phyloP scores from a whole-genome alignment of 2,888 invertebrate species.

The Chaetogeoica ovagalla region DNA sequence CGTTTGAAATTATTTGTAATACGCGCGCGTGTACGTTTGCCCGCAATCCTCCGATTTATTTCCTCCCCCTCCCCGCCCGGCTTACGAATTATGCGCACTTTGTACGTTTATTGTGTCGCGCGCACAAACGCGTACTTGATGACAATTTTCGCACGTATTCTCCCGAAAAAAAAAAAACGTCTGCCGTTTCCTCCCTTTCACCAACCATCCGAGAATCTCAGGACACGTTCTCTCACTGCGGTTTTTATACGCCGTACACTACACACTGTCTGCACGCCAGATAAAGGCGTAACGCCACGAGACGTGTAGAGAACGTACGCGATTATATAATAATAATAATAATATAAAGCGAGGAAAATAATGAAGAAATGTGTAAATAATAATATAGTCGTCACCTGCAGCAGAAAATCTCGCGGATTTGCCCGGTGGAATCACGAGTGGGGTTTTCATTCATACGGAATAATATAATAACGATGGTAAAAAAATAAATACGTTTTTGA shows the following conservation, averaged over 20 bases:
- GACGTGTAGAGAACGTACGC: neutral
- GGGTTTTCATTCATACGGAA: slow-evolving; percentile 34
- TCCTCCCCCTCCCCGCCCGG: neutral
- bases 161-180: neutral
- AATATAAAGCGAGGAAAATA: neutral
- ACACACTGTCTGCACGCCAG: neutral
- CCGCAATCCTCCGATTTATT: slow-evolving; percentile 17
- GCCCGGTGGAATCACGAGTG: slow-evolving; percentile 26
- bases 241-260: neutral
- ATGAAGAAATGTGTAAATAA: neutral
- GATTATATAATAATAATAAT: neutral
- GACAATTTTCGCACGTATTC: slow-evolving; percentile 34
- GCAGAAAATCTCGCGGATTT: slow-evolving; percentile 32
- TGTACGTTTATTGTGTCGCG: slow-evolving; percentile 10
- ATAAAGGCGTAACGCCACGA: no score
- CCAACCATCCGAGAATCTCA: neutral
- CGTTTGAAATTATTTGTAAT: neutral
- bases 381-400: slow-evolving; percentile 32
- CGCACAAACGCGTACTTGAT: neutral
- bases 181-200: neutral
- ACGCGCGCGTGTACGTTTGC: neutral
- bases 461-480: slow-evolving; percentile 16
- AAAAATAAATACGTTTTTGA: slow-evolving; percentile 35
- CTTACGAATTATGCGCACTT: neutral
- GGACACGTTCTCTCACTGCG: neutral